Evolutionary conservation across 2,888 invertebrate species (phyloP), one percentile per base, ranked within the genome.

Genomic region (Macaria liturata): DNA sequence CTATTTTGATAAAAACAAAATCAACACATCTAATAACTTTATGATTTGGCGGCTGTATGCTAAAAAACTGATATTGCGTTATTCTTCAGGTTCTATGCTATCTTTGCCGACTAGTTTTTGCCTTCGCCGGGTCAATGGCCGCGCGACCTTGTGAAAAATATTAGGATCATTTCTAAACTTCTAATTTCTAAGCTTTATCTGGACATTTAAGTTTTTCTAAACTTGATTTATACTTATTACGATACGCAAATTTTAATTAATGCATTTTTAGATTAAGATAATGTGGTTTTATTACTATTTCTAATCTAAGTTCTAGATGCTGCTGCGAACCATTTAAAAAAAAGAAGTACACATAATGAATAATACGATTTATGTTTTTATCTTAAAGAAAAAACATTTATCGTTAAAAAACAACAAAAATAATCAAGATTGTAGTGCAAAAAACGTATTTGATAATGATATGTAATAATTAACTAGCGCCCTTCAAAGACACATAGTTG

Each of bases 121-220:
- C 49, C 56, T 57, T n/a, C 32, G 32, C 8, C 31, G 45, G 63
- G 62, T 61, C 47, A 64, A 8, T 49, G 65, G 55, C 65, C 65
- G 34, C 47, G 56, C 66, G 66, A 67, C 70, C 70, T 68, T 70
- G 70, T 59, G 61, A 61, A 49, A 56, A 40, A 20, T 46, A 43
- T 54, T 43, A 43, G 20, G 43, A 31, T 48, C 50, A 32, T 49
- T 54, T 61, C 48, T 57, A 20, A 20, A 20, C 20, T 20, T 20
- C 20, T 20, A 20, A 20, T 1, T 20, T 59, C 46, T 50, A 48
- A 43, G 39, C 47, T 20, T 8, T 46, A 5, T 49, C 9, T 46
- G 9, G 37, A 32, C 9, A n/a, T 32, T 40, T 8, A 31, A 8
- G n/a, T 9, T 46, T 53, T 53, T 42, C 9, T 37, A 37, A 3